A percentile compares a stretch with the other conserved stretches of the same genome.
Conservation (phyloP, 2,888 invertebrate genomes). For the Gastracanthus pulcherrimus region DNA sequence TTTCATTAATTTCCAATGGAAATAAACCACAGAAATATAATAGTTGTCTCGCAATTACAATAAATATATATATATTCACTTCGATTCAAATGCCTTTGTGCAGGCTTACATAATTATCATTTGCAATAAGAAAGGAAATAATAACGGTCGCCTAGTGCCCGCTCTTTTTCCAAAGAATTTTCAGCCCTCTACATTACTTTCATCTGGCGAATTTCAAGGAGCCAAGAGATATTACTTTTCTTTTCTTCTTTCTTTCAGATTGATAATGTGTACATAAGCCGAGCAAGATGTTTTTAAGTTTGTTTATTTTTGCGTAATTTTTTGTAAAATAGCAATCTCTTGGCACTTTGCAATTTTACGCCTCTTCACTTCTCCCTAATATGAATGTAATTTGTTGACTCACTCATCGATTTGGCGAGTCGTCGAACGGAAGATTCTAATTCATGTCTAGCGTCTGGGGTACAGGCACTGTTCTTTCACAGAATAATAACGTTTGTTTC, state of each 20-base stretch:
- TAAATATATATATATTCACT: background rate
- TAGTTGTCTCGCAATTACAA: background rate
- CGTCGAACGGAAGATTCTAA: constrained; percentile 57
- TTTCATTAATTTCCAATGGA: background rate
- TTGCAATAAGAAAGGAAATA: background rate
- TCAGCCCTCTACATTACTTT: constrained; percentile 19
- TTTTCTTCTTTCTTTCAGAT: background rate
- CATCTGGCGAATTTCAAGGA: constrained; percentile 4
- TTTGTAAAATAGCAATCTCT: too few species aligned
- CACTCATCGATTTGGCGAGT: background rate
- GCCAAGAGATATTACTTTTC: background rate
- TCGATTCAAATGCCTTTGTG: background rate
- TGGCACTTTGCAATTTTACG: constrained; percentile 6
- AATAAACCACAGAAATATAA: background rate
- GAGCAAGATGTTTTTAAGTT: too few species aligned
- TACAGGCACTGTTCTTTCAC: constrained; percentile 75
- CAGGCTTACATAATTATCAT: background rate
- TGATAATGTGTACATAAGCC: background rate
- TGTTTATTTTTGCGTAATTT: too few species aligned
- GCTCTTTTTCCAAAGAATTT: too few species aligned
- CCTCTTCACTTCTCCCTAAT: background rate
- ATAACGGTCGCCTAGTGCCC: too few species aligned
- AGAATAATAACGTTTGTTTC: constrained; percentile 66
- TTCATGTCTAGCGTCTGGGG: constrained; percentile 70
- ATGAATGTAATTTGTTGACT: constrained; percentile 8